Base-by-base conservation (phyloP, 2,113 vertebrate species). In the Micromys minutus region DNA sequence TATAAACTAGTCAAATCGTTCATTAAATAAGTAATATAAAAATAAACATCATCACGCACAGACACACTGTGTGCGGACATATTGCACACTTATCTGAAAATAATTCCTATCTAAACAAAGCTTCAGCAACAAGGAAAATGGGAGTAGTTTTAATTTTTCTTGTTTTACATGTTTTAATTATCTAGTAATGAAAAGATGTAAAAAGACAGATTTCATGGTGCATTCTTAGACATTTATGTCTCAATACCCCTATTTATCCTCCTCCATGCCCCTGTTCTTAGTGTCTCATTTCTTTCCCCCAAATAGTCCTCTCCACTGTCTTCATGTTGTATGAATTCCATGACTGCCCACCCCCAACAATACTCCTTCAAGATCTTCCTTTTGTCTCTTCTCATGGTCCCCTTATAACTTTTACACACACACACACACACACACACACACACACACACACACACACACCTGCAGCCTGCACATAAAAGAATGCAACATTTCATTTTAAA, bases 51-150 rank as follows among this genome's bases (percentile, higher is more conserved):
- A 80, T 36, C 52, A 22, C n/a, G 77, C n/a, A 7, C 81, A 75
- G 74, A 74, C 69, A 36, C 11, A 77, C 16, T 34, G 21, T 80
- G 50, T 52, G 8, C 80, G 67, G 71, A 65, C 75, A 39, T 4
- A 76, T 21, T 72, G 83, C 71, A 83, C 47, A 77, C 34, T 76
- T 90, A 59, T 29, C 45, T 91, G 39, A 89, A 94, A 80, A 71
- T 80, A 29, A 67, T 42, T 61, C 12, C 3, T 55, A 19, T 36
- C 45, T 11, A 87, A 92, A 87, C 45, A 93, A 91, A 88, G 3
- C 47, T 71, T 95, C 42, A 76, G n/a, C 29, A 91, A 45, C 34
- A 69, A 75, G 59, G 52, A 79, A 94, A 86, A 69, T 22, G 19
- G 50, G 34, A 79, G 50, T 31, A 1, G 24, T 75, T 75, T 75